Evolutionary conservation across 2,797 vertebrate species (phyloP).

Genomic region (Pseudochromis fuscus): DNA sequence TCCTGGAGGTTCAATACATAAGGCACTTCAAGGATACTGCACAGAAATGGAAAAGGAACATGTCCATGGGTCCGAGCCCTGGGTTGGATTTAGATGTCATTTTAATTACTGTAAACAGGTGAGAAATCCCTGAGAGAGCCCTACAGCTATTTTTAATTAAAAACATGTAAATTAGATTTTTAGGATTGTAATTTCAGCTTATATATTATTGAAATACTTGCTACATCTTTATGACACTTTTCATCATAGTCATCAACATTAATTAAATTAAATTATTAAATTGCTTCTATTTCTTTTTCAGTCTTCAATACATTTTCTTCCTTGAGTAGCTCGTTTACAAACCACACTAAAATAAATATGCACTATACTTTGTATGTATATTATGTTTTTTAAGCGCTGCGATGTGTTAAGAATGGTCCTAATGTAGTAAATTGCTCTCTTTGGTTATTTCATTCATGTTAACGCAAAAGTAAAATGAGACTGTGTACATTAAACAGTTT

Average conservation of each 20-base stretch:
- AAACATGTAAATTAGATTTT: slow-evolving; percentile 3
- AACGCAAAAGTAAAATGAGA: slow-evolving; percentile 28
- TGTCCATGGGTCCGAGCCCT: neutral
- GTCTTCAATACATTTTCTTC: too few species aligned
- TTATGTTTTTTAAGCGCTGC: neutral
- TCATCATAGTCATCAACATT: too few species aligned
- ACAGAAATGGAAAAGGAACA: neutral
- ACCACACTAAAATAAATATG: slow-evolving; percentile 1
- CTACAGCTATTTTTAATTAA: slow-evolving; percentile 40
- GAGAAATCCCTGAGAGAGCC: slow-evolving; percentile 68
- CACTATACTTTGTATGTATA: too few species aligned
- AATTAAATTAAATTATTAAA: too few species aligned
- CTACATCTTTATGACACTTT: neutral
- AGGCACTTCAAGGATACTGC: slow-evolving; percentile 60
- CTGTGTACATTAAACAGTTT: slow-evolving; percentile 8
- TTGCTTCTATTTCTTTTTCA: too few species aligned
- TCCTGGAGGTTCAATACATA: slow-evolving; percentile 18
- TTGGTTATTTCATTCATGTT: slow-evolving; percentile 30
- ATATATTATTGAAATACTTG: neutral
- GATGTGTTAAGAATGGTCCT: slow-evolving; percentile 19
- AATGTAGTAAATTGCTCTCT: slow-evolving; percentile 6
- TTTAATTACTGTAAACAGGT: neutral
- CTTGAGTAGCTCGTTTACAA: neutral
- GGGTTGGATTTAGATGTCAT: neutral
- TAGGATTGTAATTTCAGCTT: neutral